Percentiles rank a stretch among this genome's conserved stretches.
These are phyloP conservation scores for Nanorana parkeri DNA, from an alignment of 2,113 vertebrate species.

Conservation along the genomic window DNA sequence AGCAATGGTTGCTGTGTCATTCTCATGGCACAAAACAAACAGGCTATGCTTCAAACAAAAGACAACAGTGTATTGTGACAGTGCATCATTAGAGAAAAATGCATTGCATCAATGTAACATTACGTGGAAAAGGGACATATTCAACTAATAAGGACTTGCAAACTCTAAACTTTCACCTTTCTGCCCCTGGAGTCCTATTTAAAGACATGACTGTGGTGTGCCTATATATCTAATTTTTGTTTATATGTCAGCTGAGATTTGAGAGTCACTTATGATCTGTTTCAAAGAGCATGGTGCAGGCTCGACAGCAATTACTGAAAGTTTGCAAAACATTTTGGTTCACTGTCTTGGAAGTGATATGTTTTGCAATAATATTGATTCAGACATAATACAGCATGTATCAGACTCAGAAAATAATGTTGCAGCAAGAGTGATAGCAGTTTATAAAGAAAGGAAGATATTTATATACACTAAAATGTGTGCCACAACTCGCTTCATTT, in stretches of 20 bases:
- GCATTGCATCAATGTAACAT: constrained; percentile 9
- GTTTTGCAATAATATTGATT: constrained; percentile 45
- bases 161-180: constrained; percentile 29
- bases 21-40: constrained; percentile 24
- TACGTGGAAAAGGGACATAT: constrained; percentile 5
- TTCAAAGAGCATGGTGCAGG: constrained; percentile 47
- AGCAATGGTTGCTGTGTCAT: constrained; percentile 23
- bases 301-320: constrained; percentile 51
- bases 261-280: constrained; percentile 45
- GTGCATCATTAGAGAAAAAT: constrained; percentile 19
- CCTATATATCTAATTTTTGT: constrained; percentile 35
- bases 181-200: constrained; percentile 10
- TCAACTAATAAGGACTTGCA: constrained; percentile 17
- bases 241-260: constrained; percentile 44
- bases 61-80: constrained; percentile 1
- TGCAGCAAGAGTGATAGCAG: constrained; percentile 13
- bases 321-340: constrained; percentile 49
- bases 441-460: not conserved
- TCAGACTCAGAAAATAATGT: constrained; percentile 16
- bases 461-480: too few relatives aligned
- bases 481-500: too few relatives aligned
- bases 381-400: constrained; percentile 33
- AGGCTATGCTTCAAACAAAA: constrained; percentile 4
- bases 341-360: constrained; percentile 47
- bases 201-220: constrained; percentile 20